A percentile compares a stretch with the other conserved stretches of the same genome.
Conservation (phyloP, 30 jellyfish, hydroid and myxozoan species). For the Pseudorhiza aurosa region DNA sequence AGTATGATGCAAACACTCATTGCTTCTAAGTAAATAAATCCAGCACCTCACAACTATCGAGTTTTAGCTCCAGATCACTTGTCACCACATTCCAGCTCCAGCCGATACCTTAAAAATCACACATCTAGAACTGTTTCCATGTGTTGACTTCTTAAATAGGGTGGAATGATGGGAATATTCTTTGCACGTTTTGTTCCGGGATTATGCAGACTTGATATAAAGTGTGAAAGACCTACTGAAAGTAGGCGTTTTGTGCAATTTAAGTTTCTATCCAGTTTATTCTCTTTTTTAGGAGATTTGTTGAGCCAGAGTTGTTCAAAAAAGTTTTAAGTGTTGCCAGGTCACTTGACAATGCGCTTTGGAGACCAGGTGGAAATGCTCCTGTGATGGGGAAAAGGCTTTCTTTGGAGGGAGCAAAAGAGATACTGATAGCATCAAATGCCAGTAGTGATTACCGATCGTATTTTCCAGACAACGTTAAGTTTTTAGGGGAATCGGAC, state of each 20-base stretch:
- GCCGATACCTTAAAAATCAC: too few species aligned
- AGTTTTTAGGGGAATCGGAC: constrained; percentile 65
- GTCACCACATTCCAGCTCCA: too few species aligned
- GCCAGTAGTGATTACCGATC: constrained; percentile 63
- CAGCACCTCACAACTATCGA: too few species aligned
- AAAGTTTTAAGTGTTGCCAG: constrained; percentile 56
- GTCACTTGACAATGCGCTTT: constrained; percentile 51
- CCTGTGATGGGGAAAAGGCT: constrained; percentile 86
- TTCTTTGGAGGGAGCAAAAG: constrained; percentile 74
- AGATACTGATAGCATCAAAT: constrained; percentile 75
- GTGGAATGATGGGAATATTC: too few species aligned
- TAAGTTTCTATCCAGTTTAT: background rate
- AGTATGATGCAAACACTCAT: too few species aligned
- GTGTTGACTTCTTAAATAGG: too few species aligned
- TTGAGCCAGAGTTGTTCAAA: constrained; percentile 52
- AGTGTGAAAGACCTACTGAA: background rate
- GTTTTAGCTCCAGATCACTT: too few species aligned
- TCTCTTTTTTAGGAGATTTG: constrained; percentile 26
- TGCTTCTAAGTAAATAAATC: too few species aligned
- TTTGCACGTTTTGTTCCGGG: background rate
- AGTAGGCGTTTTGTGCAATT: background rate
- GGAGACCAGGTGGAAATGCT: constrained; percentile 97
- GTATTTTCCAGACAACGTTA: constrained; percentile 53
- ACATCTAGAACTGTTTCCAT: too few species aligned
- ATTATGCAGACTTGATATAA: background rate